Conservation (phyloP, 2,888 invertebrate species). For the Drosophila acutilabella region DNA sequence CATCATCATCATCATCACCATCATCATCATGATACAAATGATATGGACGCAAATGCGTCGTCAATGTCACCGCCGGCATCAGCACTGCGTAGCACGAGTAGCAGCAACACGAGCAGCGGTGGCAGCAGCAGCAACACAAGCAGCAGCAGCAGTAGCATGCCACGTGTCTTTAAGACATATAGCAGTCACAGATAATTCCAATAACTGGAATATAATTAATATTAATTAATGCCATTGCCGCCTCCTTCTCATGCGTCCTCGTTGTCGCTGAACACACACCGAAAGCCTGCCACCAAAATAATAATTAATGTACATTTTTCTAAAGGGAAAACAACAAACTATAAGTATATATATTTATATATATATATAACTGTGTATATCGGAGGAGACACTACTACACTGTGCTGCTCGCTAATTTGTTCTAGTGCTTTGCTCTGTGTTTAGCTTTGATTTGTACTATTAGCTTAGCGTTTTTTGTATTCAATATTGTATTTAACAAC, state of each 20-base stretch:
- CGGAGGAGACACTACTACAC: constrained; percentile 4
- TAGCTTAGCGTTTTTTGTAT: constrained; percentile 38
- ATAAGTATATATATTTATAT: constrained; percentile 44
- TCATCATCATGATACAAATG: constrained; percentile 26
- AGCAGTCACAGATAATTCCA: constrained; percentile 85
- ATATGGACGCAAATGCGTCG: constrained; percentile 14
- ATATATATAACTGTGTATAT: constrained; percentile 43
- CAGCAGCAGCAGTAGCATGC: constrained; percentile 70
- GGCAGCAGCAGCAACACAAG: constrained; percentile 20
- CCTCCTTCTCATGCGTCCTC: background rate
- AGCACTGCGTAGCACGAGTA: constrained; percentile 26
- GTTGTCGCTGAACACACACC: constrained; percentile 31
- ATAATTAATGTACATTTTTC: constrained; percentile 21
- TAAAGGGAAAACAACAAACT: background rate
- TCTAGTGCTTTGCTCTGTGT: constrained; percentile 38
- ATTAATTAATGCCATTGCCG: constrained; percentile 7
- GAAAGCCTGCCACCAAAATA: constrained; percentile 75
- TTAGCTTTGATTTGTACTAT: constrained; percentile 33
- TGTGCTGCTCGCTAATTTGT: constrained; percentile 16
- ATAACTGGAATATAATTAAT: constrained; percentile 3
- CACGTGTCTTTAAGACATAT: constrained; percentile 84
- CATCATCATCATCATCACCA: constrained; percentile 12
- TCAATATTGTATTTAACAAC: constrained; percentile 40
- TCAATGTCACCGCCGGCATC: constrained; percentile 26
- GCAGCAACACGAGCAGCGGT: constrained; percentile 29